phyloP scores from a whole-genome alignment of 2,113 vertebrate genomes.

The Mungos mungo region DNA sequence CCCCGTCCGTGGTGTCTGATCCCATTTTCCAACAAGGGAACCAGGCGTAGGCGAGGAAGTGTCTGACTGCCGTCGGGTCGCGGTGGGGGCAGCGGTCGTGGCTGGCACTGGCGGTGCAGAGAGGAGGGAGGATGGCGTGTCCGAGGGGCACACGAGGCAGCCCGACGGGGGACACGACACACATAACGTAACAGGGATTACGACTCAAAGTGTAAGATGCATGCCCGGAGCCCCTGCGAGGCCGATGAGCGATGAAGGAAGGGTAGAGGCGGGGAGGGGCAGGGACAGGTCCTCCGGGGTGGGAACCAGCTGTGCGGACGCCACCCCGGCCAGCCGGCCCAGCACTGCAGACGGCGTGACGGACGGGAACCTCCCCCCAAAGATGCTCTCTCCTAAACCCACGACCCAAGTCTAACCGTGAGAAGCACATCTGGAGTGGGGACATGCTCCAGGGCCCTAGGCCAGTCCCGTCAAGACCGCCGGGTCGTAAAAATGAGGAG shows the following conservation, averaged over 20 bases:
- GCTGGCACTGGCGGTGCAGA: not conserved
- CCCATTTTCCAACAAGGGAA: not conserved
- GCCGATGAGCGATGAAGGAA: too few relatives aligned
- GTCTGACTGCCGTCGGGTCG: not conserved
- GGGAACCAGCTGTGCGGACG: not conserved
- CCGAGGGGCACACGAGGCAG: not conserved
- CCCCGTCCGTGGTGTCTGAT: too few relatives aligned
- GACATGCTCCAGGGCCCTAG: not conserved
- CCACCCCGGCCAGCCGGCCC: not conserved
- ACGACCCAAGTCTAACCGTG: not conserved
- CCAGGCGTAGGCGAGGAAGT: rapidly evolving
- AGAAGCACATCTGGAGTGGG: not conserved
- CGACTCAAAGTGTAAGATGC: not conserved
- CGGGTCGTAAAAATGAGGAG: not conserved
- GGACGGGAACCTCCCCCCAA: too few relatives aligned
- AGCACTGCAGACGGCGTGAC: rapidly evolving
- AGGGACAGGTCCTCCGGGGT: not conserved
- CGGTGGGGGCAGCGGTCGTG: not conserved
- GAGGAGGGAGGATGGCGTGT: rapidly evolving
- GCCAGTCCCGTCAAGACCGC: not conserved
- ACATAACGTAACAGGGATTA: not conserved
- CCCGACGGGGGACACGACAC: not conserved
- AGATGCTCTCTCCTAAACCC: not conserved
- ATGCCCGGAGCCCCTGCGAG: too few relatives aligned
- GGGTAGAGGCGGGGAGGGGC: not conserved